These are phyloP conservation scores for Ataeniobius toweri DNA, from an alignment of 2,797 vertebrate species.

Conservation along the genomic window DNA sequence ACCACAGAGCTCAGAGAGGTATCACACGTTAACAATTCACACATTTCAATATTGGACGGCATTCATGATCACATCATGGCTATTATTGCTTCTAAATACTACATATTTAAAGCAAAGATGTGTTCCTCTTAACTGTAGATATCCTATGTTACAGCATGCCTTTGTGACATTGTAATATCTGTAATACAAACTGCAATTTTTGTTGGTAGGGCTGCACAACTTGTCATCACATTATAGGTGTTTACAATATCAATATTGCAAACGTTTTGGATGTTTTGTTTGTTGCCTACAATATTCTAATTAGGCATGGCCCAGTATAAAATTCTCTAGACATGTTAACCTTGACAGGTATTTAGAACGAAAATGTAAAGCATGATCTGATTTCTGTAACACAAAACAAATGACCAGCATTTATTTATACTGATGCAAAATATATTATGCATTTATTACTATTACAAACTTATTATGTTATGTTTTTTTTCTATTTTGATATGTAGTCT, in stretches of 20 bases:
- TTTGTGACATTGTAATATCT: too few species aligned
- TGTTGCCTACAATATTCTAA: neutral
- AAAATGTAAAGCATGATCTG: neutral
- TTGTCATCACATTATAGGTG: neutral
- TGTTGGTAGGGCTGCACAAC: neutral
- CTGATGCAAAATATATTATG: neutral
- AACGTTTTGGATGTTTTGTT: neutral
- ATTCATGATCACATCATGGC: neutral
- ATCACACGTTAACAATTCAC: neutral
- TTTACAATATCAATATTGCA: neutral
- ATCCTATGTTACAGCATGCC: neutral
- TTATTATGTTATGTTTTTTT: too few species aligned
- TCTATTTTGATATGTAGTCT: neutral
- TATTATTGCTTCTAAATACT: neutral
- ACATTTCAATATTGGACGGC: neutral
- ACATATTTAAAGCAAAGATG: neutral
- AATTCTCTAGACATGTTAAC: neutral
- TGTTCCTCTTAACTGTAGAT: neutral
- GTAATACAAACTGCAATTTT: neutral
- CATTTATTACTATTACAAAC: neutral
- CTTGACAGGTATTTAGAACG: neutral
- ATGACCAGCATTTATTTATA: neutral
- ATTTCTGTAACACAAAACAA: neutral
- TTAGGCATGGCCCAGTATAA: neutral
- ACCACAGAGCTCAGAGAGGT: slow-evolving; percentile 98